Percentiles rank a stretch among this genome's conserved stretches.
Evolutionary conservation across 2,113 vertebrate species (phyloP).

Genomic region (Pluvialis apricaria): DNA sequence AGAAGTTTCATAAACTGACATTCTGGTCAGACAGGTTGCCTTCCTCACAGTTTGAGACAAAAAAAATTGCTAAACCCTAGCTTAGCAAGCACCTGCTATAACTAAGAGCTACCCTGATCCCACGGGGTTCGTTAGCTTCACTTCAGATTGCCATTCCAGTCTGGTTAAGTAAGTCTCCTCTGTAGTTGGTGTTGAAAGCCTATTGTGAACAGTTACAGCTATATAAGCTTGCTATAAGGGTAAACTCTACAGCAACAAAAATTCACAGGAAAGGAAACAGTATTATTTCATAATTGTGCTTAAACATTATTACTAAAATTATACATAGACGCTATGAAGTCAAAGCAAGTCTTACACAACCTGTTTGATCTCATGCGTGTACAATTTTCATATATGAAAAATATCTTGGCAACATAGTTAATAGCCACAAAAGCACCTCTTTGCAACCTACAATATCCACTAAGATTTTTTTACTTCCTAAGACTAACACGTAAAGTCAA

Average conservation of each 20-base stretch:
- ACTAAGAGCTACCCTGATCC: background rate
- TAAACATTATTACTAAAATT: background rate
- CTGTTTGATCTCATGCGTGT: background rate
- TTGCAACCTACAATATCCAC: background rate
- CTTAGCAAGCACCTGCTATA: background rate
- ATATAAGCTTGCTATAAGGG: background rate
- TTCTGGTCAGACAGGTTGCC: background rate
- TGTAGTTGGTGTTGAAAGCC: background rate
- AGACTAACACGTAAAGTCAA: background rate
- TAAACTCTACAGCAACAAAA: background rate
- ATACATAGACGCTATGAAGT: background rate
- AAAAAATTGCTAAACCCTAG: background rate
- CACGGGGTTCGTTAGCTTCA: background rate
- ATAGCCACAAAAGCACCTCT: background rate
- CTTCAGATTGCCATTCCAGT: background rate
- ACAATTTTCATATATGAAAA: background rate
- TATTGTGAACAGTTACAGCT: background rate
- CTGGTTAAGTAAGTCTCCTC: background rate
- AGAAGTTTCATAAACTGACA: background rate
- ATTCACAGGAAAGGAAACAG: background rate
- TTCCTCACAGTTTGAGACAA: background rate
- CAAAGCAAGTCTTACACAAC: constrained; percentile 22
- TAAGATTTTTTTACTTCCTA: background rate
- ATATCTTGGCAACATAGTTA: background rate
- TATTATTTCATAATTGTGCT: background rate